phyloP scores from a whole-genome alignment of 2,888 invertebrate genomes.

The Sinhomidia bicolor region DNA sequence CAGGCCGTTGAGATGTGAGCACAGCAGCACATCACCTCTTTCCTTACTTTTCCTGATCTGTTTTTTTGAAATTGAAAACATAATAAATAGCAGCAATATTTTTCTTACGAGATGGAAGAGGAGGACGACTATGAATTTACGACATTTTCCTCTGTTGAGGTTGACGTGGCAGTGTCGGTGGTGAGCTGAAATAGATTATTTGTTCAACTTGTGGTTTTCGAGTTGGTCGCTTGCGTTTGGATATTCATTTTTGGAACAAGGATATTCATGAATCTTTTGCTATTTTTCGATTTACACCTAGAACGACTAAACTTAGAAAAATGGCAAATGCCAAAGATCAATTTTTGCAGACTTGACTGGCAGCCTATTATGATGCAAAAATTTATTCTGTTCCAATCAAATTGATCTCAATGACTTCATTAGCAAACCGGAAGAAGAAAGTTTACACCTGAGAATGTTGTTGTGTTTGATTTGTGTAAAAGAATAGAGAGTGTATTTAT shows the following conservation, averaged over 20 bases:
- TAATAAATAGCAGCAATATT: background rate
- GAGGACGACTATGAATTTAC: background rate
- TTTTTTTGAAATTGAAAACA: background rate
- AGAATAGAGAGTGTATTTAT: too few species aligned
- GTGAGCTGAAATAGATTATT: too few species aligned
- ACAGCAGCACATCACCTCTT: background rate
- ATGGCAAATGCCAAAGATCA: too few species aligned
- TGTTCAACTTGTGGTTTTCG: too few species aligned
- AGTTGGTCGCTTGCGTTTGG: too few species aligned
- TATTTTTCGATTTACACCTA: too few species aligned
- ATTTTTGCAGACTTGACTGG: too few species aligned
- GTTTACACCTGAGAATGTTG: background rate
- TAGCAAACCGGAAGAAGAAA: background rate
- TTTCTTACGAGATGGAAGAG: background rate
- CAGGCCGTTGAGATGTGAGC: background rate
- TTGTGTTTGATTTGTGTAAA: background rate
- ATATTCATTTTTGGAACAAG: too few species aligned
- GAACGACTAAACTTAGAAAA: too few species aligned
- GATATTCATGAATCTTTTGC: too few species aligned
- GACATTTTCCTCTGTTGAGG: background rate
- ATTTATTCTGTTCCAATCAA: too few species aligned
- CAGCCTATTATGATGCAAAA: too few species aligned
- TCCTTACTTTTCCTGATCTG: background rate
- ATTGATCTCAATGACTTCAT: background rate
- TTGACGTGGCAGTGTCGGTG: background rate